These are phyloP conservation scores for Taxidea taxus DNA, from an alignment of 2,113 vertebrate species.

Conservation along the genomic window DNA sequence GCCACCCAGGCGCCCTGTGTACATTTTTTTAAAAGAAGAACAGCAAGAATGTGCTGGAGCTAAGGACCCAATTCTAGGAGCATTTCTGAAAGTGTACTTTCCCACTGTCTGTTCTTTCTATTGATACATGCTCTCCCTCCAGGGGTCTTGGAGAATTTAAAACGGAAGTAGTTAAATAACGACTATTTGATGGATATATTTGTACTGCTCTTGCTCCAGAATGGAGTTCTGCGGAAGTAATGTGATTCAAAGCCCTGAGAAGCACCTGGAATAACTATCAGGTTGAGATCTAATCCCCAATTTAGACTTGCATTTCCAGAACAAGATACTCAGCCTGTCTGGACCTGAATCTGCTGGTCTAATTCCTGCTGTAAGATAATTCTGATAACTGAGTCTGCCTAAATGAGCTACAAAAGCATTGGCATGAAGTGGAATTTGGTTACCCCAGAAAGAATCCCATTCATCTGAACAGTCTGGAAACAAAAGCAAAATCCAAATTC, in stretches of 20 bases:
- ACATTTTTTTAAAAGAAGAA: neutral
- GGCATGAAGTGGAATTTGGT: neutral
- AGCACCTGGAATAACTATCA: conserved; percentile 51
- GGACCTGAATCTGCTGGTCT: neutral
- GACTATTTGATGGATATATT: neutral
- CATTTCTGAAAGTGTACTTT: neutral
- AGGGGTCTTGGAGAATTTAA: neutral
- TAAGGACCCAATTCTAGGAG: neutral
- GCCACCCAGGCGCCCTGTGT: too few relatives aligned
- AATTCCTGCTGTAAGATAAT: neutral
- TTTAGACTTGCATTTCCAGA: conserved; percentile 36
- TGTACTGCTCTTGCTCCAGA: neutral
- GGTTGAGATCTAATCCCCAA: neutral
- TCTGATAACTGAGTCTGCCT: neutral
- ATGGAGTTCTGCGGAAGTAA: neutral
- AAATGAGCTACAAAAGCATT: conserved; percentile 17
- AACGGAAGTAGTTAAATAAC: neutral
- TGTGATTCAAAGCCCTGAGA: neutral
- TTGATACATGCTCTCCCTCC: neutral
- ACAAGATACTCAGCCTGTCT: conserved; percentile 42
- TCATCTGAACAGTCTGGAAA: conserved; percentile 44
- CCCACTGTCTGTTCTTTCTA: neutral
- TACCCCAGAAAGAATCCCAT: conserved; percentile 20
- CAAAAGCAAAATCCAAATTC: conserved; percentile 54
- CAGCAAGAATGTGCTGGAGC: neutral